Conservation (phyloP, 1,140 invertebrate species). For the Lasaia peninsularis region DNA sequence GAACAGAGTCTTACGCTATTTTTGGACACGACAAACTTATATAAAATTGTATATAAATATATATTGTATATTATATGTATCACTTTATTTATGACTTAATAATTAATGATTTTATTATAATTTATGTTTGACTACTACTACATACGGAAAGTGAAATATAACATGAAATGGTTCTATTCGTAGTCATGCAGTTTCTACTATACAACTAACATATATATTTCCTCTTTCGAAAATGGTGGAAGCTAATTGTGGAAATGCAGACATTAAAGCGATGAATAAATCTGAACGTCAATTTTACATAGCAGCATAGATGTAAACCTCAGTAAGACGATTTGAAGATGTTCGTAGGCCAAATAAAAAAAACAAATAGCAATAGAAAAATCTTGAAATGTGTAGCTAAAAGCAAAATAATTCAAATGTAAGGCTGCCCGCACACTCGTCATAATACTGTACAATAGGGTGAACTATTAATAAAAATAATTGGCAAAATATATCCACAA, state of each 20-base stretch:
- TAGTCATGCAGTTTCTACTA: conserved; percentile 40
- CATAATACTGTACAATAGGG: too few species aligned
- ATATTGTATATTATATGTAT: neutral
- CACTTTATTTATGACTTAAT: neutral
- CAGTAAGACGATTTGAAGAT: conserved; percentile 22
- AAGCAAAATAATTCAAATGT: conserved; percentile 44
- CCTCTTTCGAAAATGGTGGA: conserved; percentile 66
- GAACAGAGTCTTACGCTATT: conserved; percentile 27
- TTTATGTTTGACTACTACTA: neutral
- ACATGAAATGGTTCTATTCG: conserved; percentile 22
- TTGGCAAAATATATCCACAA: too few species aligned
- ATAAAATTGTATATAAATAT: neutral
- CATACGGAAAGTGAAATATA: neutral
- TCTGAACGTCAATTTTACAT: conserved; percentile 64
- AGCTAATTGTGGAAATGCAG: conserved; percentile 42
- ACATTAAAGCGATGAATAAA: conserved; percentile 45
- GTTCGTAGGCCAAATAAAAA: neutral
- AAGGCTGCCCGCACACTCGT: too few species aligned
- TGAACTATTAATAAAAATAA: neutral
- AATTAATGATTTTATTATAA: neutral
- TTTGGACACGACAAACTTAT: conserved; percentile 24
- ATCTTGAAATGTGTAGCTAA: conserved; percentile 22
- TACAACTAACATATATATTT: conserved; percentile 35
- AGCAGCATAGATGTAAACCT: conserved; percentile 51
- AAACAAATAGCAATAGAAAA: conserved; percentile 4